Base-by-base conservation (phyloP, 2,888 invertebrate species). In the Epinotia bilunana region DNA sequence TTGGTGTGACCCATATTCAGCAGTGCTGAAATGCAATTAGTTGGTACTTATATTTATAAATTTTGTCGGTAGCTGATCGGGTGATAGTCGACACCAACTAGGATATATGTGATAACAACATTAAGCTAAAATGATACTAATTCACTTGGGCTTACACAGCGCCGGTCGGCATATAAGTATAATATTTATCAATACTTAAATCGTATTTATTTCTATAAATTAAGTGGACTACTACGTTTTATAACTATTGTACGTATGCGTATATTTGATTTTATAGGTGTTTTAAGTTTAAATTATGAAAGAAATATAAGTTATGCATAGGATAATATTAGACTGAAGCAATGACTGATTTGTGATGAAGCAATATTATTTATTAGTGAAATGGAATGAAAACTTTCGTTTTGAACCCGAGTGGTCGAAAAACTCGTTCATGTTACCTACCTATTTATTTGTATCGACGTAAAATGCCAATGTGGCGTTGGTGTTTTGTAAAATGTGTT, bases 361-460 rank as follows among this genome's bases (percentile, higher is more conserved):
- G 93, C 93, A 93, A 93, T 93, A 93, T 92, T 91, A 91, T 91
- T 92, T 92, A 90, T 88, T 91, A 90, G 89, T 88, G 80, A 87
- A 90, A 87, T 82, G 79, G 85, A 87, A 63, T 46, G 83, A 87
- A 64, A 49, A 60, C 84, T 82, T 83, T 82, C 83, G 84, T 83
- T 80, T 81, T 77, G 77, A 12, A 43, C 49, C 65, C 65, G 23
- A 9, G 71, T 61, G 53, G 23, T 71, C 23, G 60, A 61, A 39
- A 18, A 71, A 60, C 53, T 70, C 57, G 43, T 58, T 65, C 74
- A 55, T 55, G 74, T 72, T 75, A 75, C 75, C 71, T 72, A 71
- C 75, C 71, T 72, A 71, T 72, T 75, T 75, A 75, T 67, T 75
- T 67, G 7, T 71, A 71, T 20, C 53, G 53, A 62, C 55, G 46